These are phyloP conservation scores for Campopleginae sp. DNA, from an alignment of 2,888 invertebrate genomes.

Conservation along the genomic window DNA sequence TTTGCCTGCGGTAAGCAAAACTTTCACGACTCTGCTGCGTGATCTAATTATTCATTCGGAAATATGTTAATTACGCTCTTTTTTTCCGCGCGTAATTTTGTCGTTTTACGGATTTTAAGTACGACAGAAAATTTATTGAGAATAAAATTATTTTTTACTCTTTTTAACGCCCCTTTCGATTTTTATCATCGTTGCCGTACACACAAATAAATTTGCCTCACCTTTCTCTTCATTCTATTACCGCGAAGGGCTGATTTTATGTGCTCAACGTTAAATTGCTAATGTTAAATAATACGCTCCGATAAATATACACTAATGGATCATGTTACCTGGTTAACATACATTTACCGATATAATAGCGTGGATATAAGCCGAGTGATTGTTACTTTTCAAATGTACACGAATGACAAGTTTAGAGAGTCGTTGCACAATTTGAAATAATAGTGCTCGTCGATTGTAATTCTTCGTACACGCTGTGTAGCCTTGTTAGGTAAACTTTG, in stretches of 20 bases:
- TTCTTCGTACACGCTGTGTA: conserved; percentile 41
- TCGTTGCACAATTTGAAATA: conserved; percentile 60
- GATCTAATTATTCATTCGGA: conserved; percentile 49
- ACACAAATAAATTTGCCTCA: neutral
- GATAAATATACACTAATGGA: conserved; percentile 33
- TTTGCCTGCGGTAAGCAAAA: conserved; percentile 14
- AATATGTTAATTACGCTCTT: conserved; percentile 43
- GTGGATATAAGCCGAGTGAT: neutral
- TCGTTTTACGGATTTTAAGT: neutral
- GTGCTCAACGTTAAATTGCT: conserved; percentile 41
- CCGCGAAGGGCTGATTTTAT: conserved; percentile 3
- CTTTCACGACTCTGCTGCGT: conserved; percentile 45
- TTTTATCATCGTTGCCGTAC: conserved; percentile 7
- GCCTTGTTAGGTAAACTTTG: conserved; percentile 61
- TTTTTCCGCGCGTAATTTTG: conserved; percentile 10
- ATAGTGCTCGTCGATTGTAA: conserved; percentile 48
- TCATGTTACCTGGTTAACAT: conserved; percentile 7
- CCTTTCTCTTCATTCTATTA: neutral
- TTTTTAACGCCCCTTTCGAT: neutral
- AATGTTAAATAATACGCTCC: conserved; percentile 37
- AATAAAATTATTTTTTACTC: neutral
- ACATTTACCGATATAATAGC: neutral
- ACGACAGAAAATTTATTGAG: neutral
- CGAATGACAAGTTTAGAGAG: neutral
- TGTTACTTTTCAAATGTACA: neutral